These are phyloP conservation scores for Bubo scandiacus DNA, from an alignment of 2,113 vertebrate species.

Conservation along the genomic window DNA sequence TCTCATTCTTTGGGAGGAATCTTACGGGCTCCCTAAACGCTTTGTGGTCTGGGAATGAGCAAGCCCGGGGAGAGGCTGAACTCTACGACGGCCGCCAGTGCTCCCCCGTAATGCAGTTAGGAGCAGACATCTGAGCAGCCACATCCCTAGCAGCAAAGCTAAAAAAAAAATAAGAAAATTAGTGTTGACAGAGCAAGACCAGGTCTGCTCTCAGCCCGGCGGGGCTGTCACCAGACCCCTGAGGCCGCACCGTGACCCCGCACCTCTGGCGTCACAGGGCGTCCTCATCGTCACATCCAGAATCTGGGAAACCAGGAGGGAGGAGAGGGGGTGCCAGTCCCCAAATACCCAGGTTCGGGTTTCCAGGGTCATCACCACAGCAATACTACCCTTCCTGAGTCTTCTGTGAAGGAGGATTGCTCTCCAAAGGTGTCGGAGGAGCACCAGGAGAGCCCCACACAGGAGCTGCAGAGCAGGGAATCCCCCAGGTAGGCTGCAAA, in stretches of 20 bases:
- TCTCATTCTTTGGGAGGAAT: neutral
- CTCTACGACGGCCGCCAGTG: neutral
- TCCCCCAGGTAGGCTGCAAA: neutral
- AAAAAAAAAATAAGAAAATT: no score
- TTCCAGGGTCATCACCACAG: accelerated
- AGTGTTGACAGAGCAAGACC: neutral
- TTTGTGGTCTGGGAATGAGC: neutral
- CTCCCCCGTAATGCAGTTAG: neutral
- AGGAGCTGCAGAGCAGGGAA: accelerated
- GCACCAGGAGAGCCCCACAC: neutral
- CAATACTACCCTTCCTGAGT: accelerated
- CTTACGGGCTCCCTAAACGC: neutral
- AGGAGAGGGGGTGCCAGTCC: neutral
- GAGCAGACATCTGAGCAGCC: neutral
- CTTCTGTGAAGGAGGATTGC: accelerated
- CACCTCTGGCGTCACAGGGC: neutral
- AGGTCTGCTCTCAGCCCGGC: neutral
- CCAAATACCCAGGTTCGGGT: accelerated
- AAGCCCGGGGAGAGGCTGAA: neutral
- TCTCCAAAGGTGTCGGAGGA: no score
- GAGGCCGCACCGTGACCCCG: accelerated
- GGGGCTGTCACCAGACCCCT: accelerated
- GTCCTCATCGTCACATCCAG: neutral
- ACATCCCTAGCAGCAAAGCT: neutral
- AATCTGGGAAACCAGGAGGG: neutral